These are phyloP conservation scores for Tetraodon nigroviridis DNA, from an alignment of 2,113 vertebrate species.

Conservation along the genomic window DNA sequence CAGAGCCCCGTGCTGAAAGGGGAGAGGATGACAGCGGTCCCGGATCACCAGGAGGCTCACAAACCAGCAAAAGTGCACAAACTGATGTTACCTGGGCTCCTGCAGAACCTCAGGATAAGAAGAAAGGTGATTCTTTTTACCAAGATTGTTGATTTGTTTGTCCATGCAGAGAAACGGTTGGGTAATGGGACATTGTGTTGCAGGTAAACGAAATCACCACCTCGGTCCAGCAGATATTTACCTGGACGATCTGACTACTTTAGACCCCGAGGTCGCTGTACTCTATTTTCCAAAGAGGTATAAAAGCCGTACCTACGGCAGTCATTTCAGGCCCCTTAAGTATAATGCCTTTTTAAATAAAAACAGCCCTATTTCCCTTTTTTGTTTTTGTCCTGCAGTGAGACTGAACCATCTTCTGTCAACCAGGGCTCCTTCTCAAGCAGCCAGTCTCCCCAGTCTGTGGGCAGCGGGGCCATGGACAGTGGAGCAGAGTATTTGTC, in stretches of 20 bases:
- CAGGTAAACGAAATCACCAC: slow-evolving; percentile 75
- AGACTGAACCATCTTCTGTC: slow-evolving; percentile 58
- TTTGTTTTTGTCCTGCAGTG: slow-evolving; percentile 60
- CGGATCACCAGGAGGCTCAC: slow-evolving; percentile 4
- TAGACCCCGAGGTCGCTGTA: slow-evolving; percentile 76
- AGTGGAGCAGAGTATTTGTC: slow-evolving; percentile 59
- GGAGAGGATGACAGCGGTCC: slow-evolving; percentile 34
- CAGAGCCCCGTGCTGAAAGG: slow-evolving; percentile 41
- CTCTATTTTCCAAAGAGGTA: slow-evolving; percentile 86
- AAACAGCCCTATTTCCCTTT: not conserved
- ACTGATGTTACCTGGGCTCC: not conserved
- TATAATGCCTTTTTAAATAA: no score
- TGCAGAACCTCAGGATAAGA: slow-evolving; percentile 59
- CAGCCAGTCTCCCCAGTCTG: slow-evolving; percentile 69
- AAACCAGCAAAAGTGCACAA: slow-evolving; percentile 13
- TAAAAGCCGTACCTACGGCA: not conserved
- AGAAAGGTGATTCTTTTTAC: slow-evolving; percentile 57
- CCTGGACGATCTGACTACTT: slow-evolving; percentile 77
- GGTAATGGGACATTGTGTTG: slow-evolving; percentile 1
- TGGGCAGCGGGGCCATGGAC: slow-evolving; percentile 64
- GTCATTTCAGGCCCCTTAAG: no score
- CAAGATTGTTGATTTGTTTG: not conserved
- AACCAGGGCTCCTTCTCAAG: slow-evolving; percentile 61
- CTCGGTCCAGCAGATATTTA: slow-evolving; percentile 81
- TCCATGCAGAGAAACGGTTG: not conserved